Conservation (phyloP, 2,888 invertebrate species). For the Drosophila prolongata region DNA sequence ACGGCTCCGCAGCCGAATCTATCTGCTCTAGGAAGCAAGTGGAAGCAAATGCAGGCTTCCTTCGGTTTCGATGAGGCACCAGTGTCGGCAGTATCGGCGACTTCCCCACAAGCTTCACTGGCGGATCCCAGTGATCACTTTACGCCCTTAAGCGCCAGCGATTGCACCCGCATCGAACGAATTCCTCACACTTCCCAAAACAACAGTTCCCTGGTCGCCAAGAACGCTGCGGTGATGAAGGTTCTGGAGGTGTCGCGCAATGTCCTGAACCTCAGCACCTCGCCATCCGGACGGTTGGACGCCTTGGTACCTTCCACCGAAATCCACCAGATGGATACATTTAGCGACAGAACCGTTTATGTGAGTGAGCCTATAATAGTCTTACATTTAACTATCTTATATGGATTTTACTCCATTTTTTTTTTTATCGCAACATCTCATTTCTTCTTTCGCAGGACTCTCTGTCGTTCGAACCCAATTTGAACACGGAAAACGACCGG, state of each 20-base stretch:
- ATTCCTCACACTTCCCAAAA: constrained; percentile 29
- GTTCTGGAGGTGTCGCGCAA: constrained; percentile 79
- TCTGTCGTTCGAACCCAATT: constrained; percentile 1
- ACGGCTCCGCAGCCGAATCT: constrained; percentile 49
- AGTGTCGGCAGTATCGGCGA: constrained; percentile 9
- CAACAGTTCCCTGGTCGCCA: constrained; percentile 51
- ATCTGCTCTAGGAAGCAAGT: constrained; percentile 70
- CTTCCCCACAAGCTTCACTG: constrained; percentile 16
- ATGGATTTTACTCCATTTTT: too few species aligned
- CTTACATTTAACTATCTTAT: background rate
- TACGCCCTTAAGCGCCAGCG: constrained; percentile 70
- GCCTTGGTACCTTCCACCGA: constrained; percentile 68
- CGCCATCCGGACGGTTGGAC: constrained; percentile 83
- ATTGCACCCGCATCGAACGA: constrained; percentile 73
- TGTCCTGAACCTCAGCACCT: constrained; percentile 81
- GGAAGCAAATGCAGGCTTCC: constrained; percentile 77
- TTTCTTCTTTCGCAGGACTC: constrained; percentile 35
- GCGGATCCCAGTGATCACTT: constrained; percentile 44
- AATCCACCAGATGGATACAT: constrained; percentile 5
- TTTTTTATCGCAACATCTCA: too few species aligned
- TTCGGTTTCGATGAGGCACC: constrained; percentile 60
- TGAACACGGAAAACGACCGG: constrained; percentile 21
- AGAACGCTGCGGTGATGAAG: constrained; percentile 76
- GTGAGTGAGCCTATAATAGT: constrained; percentile 25
- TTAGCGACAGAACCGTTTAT: constrained; percentile 49